Evolutionary conservation across 1,140 invertebrate species (phyloP).

Genomic region (Drosophila nannoptera): DNA sequence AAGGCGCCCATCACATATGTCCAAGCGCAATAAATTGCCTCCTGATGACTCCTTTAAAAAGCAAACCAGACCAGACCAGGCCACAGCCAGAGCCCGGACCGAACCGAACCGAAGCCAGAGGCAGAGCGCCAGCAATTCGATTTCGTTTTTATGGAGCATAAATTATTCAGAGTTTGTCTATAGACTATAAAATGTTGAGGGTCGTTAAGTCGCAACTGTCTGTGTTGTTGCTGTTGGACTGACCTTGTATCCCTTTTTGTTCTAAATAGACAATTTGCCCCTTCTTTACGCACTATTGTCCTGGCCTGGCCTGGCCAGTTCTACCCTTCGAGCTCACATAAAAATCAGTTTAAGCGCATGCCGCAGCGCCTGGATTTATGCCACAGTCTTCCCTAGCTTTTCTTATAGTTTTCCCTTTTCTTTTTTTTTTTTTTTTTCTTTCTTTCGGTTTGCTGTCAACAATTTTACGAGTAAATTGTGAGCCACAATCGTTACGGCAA

Average conservation of each 20-base stretch:
- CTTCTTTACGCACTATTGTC: constrained; percentile 68
- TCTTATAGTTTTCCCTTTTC: constrained; percentile 7
- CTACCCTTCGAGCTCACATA: constrained; percentile 32
- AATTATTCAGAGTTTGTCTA: constrained; percentile 74
- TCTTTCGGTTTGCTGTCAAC: constrained; percentile 52
- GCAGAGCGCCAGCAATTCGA: constrained; percentile 52
- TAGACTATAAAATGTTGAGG: constrained; percentile 71
- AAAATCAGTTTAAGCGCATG: constrained; percentile 69
- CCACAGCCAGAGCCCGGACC: constrained; percentile 15
- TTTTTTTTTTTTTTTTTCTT: constrained; percentile 18
- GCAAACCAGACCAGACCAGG: not conserved
- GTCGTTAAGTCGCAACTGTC: constrained; percentile 55
- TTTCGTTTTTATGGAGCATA: constrained; percentile 72
- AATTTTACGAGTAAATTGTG: constrained; percentile 67
- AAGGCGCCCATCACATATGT: constrained; percentile 13
- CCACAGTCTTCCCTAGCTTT: constrained; percentile 35
- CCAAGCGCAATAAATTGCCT: constrained; percentile 59
- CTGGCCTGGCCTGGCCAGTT: constrained; percentile 21
- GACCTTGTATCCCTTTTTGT: constrained; percentile 66
- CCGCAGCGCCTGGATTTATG: constrained; percentile 65
- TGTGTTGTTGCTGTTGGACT: constrained; percentile 14
- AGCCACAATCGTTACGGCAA: constrained; percentile 67
- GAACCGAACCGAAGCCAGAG: constrained; percentile 20
- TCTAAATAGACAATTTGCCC: constrained; percentile 72
- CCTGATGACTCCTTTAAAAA: constrained; percentile 63